Base-by-base conservation (phyloP, 2,888 invertebrate genomes). In the Steinernema hermaphroditum region DNA sequence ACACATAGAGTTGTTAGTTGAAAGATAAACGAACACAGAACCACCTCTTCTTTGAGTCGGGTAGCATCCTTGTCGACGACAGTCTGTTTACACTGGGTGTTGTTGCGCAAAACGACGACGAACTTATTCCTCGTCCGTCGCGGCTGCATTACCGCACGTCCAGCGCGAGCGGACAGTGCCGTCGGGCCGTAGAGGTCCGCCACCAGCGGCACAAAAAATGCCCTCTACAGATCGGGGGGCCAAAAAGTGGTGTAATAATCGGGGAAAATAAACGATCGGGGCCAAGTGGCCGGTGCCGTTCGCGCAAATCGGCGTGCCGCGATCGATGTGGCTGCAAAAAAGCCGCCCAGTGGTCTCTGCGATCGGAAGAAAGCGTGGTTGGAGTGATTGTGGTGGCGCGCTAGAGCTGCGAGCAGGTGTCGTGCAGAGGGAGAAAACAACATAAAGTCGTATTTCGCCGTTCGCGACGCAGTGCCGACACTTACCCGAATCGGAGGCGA, bases 311-410 rank as follows among this genome's bases (percentile, higher is more conserved):
- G 24, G 54, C 24, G 54, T 8, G 54, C 46, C 24, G 27, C 27
- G 27, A 54, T 54, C 54, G 54, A 54, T 54, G 2, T 27, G 24
- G 54, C 6, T n/a, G 19, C 54, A 54, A 54, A 54, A 54, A 54
- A 54, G 54, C 54, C 54, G 54, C 54, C 54, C 54, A 54, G 54
- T 54, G 54, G 54, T 54, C 54, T 54, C 2, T 27, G 54, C 22
- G 46, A 12, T 12, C 12, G 12, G 37, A 4, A 12, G 37, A 37
- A 37, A 37, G 37, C 37, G 37, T 37, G 37, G 37, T 37, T 37
- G 37, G 37, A 37, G 37, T 37, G 37, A 37, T 37, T 37, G 37
- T 12, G 22, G 54, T 6, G 6, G 27, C 24, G 54, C 12, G 54
- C 54, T 27, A 19, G n/a, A 37, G 22, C 54, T 22, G 27, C 54